Evolutionary conservation across 2,113 vertebrate species (phyloP), one percentile per base, ranked within the genome.

Genomic region (Stigmatopora argus): DNA sequence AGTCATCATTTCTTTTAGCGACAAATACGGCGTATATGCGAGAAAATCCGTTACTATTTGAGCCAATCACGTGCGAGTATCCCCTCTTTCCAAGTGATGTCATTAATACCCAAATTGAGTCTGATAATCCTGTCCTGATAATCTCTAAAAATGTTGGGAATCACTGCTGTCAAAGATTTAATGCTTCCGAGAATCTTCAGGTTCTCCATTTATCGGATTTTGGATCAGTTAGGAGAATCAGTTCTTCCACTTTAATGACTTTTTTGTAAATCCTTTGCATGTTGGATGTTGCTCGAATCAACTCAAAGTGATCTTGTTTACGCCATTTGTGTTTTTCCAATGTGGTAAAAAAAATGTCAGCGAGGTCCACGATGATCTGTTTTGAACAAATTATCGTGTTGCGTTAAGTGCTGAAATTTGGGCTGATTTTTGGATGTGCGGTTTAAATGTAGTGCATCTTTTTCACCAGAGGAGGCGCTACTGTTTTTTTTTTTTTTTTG

Each of bases 151-250:
- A 15, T 1, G 21, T 26, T 13, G 52, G 12, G 52, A 26, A 55
- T 55, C 11, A 23, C 11, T 7, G 19, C 51, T 21, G 10, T 21
- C 11, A 53, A n/a, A 23, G 51, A 19, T 53, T 8, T 51, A 73
- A 90, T 88, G 88, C 86, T 90, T 90, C 89, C 89, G 31, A 73
- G 77, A 53, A 81, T 80, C 84, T 81, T 70, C 44, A 84, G 86
- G 85, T 18, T 61, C 60, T 61, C 64, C 34, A 65, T 26, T 70
- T 12, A 35, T 74, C 74, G 75, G 7, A 78, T 58, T 66, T 69
- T 64, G 52, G 38, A 69, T 55, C 38, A 55, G 62, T 69, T 69
- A 55, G 78, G 71, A 67, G 59, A 51, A 65, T 57, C 70, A 78
- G 71, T 66, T 85, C 80, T 80, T 86, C 81, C 73, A 82, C 9